These are phyloP conservation scores for Xestia ashworthii DNA, from an alignment of 2,888 invertebrate species.

Conservation along the genomic window DNA sequence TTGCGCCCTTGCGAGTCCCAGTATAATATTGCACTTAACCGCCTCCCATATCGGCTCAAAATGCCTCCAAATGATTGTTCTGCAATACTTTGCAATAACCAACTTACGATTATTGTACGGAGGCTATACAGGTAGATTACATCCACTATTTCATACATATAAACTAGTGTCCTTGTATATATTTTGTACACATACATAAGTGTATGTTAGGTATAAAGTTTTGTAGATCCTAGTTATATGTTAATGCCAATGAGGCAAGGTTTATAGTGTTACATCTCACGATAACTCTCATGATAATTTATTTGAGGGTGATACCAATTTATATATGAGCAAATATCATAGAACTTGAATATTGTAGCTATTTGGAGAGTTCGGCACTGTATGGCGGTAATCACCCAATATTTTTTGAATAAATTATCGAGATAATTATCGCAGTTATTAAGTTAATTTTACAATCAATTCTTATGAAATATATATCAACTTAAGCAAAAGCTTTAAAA, in stretches of 20 bases:
- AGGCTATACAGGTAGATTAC: conserved; percentile 16
- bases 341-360: conserved; percentile 41
- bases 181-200: conserved; percentile 49
- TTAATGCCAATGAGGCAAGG: conserved; percentile 64
- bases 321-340: conserved; percentile 56
- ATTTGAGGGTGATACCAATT: conserved; percentile 34
- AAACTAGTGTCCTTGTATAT: conserved; percentile 62
- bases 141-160: conserved; percentile 34
- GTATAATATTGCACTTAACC: background rate
- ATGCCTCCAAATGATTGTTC: background rate
- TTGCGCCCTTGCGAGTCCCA: background rate
- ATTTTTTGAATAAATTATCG: conserved; percentile 34
- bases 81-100: background rate
- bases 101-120: conserved; percentile 32
- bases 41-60: background rate
- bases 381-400: conserved; percentile 19
- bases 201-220: conserved; percentile 63
- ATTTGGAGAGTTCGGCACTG: conserved; percentile 45
- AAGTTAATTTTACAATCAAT: conserved; percentile 39
- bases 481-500: conserved; percentile 60
- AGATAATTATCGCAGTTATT: conserved; percentile 28
- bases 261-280: conserved; percentile 43
- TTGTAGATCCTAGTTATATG: conserved; percentile 61
- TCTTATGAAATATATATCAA: conserved; percentile 42
- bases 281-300: conserved; percentile 48